Evolutionary conservation across 2,888 invertebrate genomes (phyloP).

Genomic region (Drosophila longiperda): DNA sequence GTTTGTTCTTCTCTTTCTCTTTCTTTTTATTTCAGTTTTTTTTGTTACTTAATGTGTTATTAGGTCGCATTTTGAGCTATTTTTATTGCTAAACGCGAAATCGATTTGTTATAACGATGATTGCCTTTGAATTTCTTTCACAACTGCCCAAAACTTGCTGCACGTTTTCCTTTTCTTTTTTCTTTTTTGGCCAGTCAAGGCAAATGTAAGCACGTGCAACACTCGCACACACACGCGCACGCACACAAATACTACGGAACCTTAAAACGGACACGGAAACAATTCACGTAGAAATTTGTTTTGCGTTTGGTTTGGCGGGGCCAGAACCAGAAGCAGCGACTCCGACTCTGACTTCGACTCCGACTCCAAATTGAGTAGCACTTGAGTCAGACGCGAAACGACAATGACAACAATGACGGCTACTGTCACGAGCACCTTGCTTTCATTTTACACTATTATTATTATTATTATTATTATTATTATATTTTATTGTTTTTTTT

Average conservation of each 20-base stretch:
- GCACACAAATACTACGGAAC: constrained; percentile 11
- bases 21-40: neutral
- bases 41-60: constrained; percentile 81
- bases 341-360: neutral
- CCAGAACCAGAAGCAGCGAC: neutral
- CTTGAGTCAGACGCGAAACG: constrained; percentile 44
- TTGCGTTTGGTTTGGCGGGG: constrained; percentile 47
- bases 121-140: constrained; percentile 57
- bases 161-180: constrained; percentile 54
- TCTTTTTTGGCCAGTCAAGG: constrained; percentile 17
- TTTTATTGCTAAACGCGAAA: constrained; percentile 64
- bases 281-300: constrained; percentile 43
- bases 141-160: constrained; percentile 47
- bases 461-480: neutral
- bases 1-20: constrained; percentile 21
- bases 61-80: constrained; percentile 63
- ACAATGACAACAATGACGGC: constrained; percentile 32
- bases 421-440: constrained; percentile 54
- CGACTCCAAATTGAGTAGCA: constrained; percentile 43
- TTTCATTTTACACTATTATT: constrained; percentile 6
- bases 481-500: neutral
- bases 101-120: constrained; percentile 68
- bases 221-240: constrained; percentile 16
- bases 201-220: constrained; percentile 63
- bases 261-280: constrained; percentile 24